phyloP scores from a whole-genome alignment of 1,140 invertebrate species.

The Ips typographus region DNA sequence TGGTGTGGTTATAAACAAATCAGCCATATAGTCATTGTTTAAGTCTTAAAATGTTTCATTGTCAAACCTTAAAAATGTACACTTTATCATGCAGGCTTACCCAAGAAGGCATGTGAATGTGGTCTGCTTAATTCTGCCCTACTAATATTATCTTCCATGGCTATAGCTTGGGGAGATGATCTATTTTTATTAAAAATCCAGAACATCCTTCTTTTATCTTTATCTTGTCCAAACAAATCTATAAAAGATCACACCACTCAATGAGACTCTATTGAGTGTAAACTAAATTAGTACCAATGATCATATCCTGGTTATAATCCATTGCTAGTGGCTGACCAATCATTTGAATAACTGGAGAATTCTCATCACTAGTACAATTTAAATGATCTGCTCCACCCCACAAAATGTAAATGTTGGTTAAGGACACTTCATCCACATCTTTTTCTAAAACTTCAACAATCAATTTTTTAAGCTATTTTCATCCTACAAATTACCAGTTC shows the following conservation, averaged over 20 bases:
- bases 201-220: conserved; percentile 60
- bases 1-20: conserved; percentile 79
- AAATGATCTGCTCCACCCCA: conserved; percentile 72
- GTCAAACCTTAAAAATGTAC: not conserved
- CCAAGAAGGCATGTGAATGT: conserved; percentile 82
- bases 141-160: conserved; percentile 52
- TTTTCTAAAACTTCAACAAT: conserved; percentile 21
- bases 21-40: conserved; percentile 66
- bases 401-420: conserved; percentile 63
- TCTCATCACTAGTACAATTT: conserved; percentile 60
- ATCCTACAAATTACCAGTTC: conserved; percentile 9
- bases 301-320: conserved; percentile 92
- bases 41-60: conserved; percentile 63
- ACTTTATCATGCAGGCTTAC: conserved; percentile 22
- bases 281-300: conserved; percentile 56
- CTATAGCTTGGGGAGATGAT: conserved; percentile 52
- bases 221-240: conserved; percentile 82
- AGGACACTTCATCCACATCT: conserved; percentile 43
- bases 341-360: conserved; percentile 60
- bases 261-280: not conserved
- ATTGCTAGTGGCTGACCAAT: conserved; percentile 81
- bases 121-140: conserved; percentile 56
- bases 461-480: not conserved
- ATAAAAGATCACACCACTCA: not conserved
- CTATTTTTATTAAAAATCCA: conserved; percentile 73